phyloP scores from a whole-genome alignment of 2,888 invertebrate species.

The Nephrotoma flavescens region DNA sequence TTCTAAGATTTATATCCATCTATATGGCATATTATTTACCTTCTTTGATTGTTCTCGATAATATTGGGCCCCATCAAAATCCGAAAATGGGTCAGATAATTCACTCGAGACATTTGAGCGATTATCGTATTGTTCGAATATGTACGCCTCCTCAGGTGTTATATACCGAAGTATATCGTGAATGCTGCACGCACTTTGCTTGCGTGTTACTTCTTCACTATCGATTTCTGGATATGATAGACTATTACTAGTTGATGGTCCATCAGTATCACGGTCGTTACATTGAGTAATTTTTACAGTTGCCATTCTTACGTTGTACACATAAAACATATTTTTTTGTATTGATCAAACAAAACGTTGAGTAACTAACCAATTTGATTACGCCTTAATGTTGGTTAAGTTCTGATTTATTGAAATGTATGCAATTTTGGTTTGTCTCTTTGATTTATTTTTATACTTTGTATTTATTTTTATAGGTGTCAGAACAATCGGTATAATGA shows the following conservation, averaged over 20 bases:
- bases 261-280: background rate
- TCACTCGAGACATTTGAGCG: background rate
- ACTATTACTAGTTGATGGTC: background rate
- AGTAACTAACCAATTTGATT: background rate
- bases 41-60: background rate
- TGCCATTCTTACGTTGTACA: background rate
- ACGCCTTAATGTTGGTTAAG: background rate
- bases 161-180: background rate
- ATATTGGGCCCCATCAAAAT: background rate
- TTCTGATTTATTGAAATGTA: background rate
- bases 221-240: background rate
- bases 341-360: background rate
- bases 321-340: background rate
- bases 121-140: constrained; percentile 4
- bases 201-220: background rate
- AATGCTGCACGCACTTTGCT: background rate
- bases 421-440: background rate
- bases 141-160: background rate
- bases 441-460: background rate
- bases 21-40: background rate
- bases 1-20: too few species aligned
- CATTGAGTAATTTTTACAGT: background rate
- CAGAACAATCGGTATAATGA: background rate
- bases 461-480: background rate
- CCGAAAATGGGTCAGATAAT: constrained; percentile 6